Base-by-base conservation (phyloP, 1,140 invertebrate genomes). In the Drosophila obscura region DNA sequence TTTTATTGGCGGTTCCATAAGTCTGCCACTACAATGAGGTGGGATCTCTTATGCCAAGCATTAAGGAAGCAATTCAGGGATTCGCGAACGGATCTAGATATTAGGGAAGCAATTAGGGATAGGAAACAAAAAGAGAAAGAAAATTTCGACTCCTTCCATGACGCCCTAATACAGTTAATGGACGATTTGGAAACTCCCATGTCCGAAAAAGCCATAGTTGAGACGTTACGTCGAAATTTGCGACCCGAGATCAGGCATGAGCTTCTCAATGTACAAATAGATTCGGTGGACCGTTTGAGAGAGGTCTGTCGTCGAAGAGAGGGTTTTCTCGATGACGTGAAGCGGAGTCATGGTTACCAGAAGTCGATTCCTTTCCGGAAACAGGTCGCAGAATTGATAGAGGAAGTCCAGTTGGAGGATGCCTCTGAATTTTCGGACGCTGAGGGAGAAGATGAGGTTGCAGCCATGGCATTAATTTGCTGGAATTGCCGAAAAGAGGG, bases 401-500 rank as follows among this genome's bases (percentile, higher is more conserved):
- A 62, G 28, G 57, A 60, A 43, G 8, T 6, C 7, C 9, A 28
- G 7, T 6, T 26, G 4, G 11, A 53, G 7, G 16, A 31, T 35
- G 51, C n/a, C 4, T n/a, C 7, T n/a, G 41, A 43, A 6, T 48
- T 49, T 24, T 48, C 55, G 0, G 45, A 59, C 5, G 35, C 8
- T n/a, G 35, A 65, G 0, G 19, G 24, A 2, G 26, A 28, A 7
- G 26, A 3, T 0, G 44, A 59, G 22, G 11, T 59, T 6, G 45
- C 5, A 2, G 45, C 45, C 0, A 4, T 50, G 19, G 63, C 51
- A 0, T 2, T 53, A 5, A 43, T 64, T 9, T 74, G 59, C 22
- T 74, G 66, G 31, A 74, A 75, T 3, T 74, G 65, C 19, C 51
- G 31, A 0, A 53, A 66, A 15, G 31, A 50, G 7, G 72, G 65